phyloP scores from a whole-genome alignment of 2,113 vertebrate species.

The Vireo altiloquus region DNA sequence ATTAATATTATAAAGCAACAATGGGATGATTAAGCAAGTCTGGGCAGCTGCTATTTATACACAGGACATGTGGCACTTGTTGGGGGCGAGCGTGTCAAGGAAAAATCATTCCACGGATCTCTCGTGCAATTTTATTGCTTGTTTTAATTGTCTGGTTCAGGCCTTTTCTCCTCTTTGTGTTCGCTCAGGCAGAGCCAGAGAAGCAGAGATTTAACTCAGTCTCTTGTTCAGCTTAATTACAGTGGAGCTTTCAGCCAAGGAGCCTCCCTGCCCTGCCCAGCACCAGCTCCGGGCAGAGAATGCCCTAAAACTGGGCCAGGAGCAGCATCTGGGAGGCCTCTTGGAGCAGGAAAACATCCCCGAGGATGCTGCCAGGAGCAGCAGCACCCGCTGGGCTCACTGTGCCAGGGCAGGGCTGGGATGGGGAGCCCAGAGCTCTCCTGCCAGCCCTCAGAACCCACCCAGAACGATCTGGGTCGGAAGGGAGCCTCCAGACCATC shows the following conservation, averaged over 20 bases:
- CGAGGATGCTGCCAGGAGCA: not conserved
- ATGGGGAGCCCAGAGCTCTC: not conserved
- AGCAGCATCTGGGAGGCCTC: not conserved
- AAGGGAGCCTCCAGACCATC: not conserved
- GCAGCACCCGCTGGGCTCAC: not conserved
- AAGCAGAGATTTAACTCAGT: not conserved
- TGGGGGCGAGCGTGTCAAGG: not conserved
- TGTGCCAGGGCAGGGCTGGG: rapidly evolving
- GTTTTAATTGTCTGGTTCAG: not conserved
- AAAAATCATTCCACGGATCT: not conserved
- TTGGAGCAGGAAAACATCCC: not conserved
- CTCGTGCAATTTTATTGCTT: not conserved
- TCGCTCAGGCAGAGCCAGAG: not conserved
- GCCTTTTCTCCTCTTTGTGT: constrained; percentile 29
- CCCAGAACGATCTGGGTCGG: rapidly evolving
- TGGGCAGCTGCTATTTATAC: constrained; percentile 49
- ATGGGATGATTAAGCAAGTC: constrained; percentile 56
- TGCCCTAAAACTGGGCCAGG: not conserved
- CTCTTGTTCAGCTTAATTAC: constrained; percentile 14
- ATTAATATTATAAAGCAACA: constrained; percentile 61
- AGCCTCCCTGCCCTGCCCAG: not conserved
- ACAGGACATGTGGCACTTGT: constrained; percentile 41
- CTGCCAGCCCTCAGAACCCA: not conserved
- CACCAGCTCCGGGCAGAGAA: not conserved
- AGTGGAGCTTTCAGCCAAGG: not conserved